Conservation (phyloP, 2,888 invertebrate genomes). For the Cerastis rubricosa region DNA sequence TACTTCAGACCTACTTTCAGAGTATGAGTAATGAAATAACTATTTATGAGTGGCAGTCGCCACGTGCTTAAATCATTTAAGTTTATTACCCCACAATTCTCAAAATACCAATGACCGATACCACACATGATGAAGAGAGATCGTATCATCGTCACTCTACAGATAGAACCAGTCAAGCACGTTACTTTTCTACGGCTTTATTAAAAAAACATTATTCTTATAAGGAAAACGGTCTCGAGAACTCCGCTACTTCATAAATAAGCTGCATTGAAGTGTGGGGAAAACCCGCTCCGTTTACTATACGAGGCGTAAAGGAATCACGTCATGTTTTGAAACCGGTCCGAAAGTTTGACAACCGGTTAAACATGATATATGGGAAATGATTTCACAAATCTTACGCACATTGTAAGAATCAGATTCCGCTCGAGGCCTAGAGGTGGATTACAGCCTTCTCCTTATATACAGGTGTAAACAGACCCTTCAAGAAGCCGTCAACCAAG, state of each 20-base stretch:
- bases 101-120: background rate
- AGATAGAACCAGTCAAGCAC: constrained; percentile 17
- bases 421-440: background rate
- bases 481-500: too few species aligned
- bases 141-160: background rate
- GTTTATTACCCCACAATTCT: background rate
- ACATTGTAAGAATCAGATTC: background rate
- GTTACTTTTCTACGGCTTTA: constrained; percentile 24
- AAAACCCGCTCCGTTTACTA: constrained; percentile 25
- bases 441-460: too few species aligned
- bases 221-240: constrained; percentile 46
- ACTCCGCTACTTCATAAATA: constrained; percentile 7
- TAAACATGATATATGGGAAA: background rate
- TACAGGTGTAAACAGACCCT: too few species aligned
- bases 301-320: background rate
- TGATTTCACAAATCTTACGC: background rate
- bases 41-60: too few species aligned
- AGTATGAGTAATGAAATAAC: too few species aligned
- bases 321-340: background rate
- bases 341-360: constrained; percentile 22
- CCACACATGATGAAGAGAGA: constrained; percentile 18
- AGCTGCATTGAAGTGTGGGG: constrained; percentile 23
- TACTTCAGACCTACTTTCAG: too few species aligned
- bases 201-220: constrained; percentile 19
- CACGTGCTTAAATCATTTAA: background rate